Base-by-base conservation (phyloP, 2,888 invertebrate genomes). In the Clistopyga incitator region DNA sequence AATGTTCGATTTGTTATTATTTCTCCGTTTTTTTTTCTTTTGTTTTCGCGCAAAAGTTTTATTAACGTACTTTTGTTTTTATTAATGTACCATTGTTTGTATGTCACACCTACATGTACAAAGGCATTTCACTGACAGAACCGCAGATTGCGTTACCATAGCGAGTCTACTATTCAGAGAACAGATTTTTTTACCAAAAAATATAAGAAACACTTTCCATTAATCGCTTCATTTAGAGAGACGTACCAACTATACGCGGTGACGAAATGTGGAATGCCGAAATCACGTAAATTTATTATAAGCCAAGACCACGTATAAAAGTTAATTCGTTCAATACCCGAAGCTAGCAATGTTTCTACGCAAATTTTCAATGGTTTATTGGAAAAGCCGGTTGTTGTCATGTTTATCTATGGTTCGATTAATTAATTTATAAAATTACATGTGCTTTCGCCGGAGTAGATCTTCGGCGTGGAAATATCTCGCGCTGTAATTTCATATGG, bases 81-180 rank as follows among this genome's bases (percentile, higher is more conserved):
- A 81, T 68, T 75, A 77, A 38, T 38, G 10, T 38, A 85, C 59
- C 82, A 86, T 85, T 81, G 72, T 86, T 84, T 83, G 67, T 87
- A 86, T 88, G 82, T 89, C 86, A 88, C 87, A 89, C 87, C 87
- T 88, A 86, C 84, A 88, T 88, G 86, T 88, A 88, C 78, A 87
- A 90, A 88, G 86, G 85, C 86, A 85, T 83, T 86, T 85, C 78
- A 79, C 81, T 10, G 64, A 56, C 59, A 50, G 72, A 82, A 70
- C 78, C 77, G 68, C 78, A 45, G 56, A 45, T 78, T 59, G 11
- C 38, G 72, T 80, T 81, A 81, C 76, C 80, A 82, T 50, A 74
- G 65, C 50, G 42, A 71, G 47, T 47, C 15, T 45, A 68, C 11
- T 61, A 29, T 50, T 18, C 18, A 54, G 52, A 54, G 38, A 54